phyloP scores from a whole-genome alignment of 2,888 invertebrate genomes.

The Apamea anceps region DNA sequence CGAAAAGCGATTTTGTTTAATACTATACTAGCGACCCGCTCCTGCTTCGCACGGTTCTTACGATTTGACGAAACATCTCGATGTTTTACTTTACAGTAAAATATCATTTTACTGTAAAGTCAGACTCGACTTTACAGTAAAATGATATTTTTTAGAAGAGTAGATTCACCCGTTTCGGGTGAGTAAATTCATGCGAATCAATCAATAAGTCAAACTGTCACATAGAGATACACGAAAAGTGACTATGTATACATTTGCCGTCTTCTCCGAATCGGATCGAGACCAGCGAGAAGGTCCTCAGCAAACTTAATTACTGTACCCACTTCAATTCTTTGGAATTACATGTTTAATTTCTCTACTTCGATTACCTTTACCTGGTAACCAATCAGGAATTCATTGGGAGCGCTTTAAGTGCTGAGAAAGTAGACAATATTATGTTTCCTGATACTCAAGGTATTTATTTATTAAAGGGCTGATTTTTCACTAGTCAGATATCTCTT shows the following conservation, averaged over 20 bases:
- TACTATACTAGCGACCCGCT: no score
- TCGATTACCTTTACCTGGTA: constrained; percentile 58
- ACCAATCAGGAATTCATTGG: constrained; percentile 66
- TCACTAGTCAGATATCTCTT: no score
- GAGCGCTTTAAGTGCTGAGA: constrained; percentile 11
- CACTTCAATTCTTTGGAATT: constrained; percentile 77
- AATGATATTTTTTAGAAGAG: no score
- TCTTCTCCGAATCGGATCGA: constrained; percentile 43
- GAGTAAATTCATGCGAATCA: neutral
- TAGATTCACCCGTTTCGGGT: no score
- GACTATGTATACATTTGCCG: constrained; percentile 36
- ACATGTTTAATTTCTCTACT: constrained; percentile 70
- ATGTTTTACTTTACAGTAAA: no score
- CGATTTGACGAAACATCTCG: neutral
- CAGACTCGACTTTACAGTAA: no score
- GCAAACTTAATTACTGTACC: constrained; percentile 79
- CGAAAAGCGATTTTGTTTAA: neutral
- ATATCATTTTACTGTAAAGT: no score
- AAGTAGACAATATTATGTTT: neutral
- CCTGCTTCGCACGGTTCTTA: neutral
- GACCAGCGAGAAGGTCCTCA: constrained; percentile 50
- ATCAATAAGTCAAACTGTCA: neutral
- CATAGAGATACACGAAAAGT: neutral
- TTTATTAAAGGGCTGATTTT: no score
- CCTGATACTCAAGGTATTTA: neutral